These are phyloP conservation scores for Aphidius gifuensis DNA, from an alignment of 1,140 invertebrate genomes.

Conservation along the genomic window DNA sequence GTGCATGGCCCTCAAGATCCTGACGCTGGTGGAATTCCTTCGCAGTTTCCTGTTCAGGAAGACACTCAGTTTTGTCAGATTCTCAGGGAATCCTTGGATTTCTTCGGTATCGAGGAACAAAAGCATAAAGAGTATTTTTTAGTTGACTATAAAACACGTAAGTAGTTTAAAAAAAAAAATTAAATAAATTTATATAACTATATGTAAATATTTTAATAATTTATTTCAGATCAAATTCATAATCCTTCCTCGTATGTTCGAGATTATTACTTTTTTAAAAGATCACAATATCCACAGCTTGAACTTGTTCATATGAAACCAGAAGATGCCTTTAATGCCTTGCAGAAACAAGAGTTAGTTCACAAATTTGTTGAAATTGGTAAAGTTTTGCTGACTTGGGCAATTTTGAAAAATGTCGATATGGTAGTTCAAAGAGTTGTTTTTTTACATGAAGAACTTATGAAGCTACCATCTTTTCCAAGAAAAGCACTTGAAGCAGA, in stretches of 20 bases:
- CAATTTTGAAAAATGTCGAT: constrained; percentile 85
- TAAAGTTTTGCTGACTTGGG: constrained; percentile 87
- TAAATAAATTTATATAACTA: constrained; percentile 15
- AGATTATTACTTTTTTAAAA: constrained; percentile 98
- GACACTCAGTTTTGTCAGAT: constrained; percentile 98
- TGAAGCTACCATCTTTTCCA: constrained; percentile 97
- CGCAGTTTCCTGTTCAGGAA: constrained; percentile 97
- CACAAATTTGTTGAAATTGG: constrained; percentile 97
- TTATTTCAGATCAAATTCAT: constrained; percentile 82
- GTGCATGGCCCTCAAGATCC: constrained; percentile 91
- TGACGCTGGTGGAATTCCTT: constrained; percentile 92
- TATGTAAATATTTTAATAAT: constrained; percentile 12
- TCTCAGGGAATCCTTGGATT: constrained; percentile 92
- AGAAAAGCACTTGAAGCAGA: constrained; percentile 96
- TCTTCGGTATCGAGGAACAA: constrained; percentile 92
- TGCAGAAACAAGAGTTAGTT: constrained; percentile 89
- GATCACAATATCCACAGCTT: constrained; percentile 96
- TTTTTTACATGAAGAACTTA: constrained; percentile 98
- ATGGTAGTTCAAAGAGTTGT: constrained; percentile 94
- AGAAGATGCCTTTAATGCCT: constrained; percentile 83
- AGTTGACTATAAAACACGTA: constrained; percentile 96
- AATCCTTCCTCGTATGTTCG: constrained; percentile 91
- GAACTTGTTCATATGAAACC: constrained; percentile 92
- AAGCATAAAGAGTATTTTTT: constrained; percentile 90
- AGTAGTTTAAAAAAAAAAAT: constrained; percentile 54